A percentile compares a stretch with the other conserved stretches of the same genome.
phyloP scores from a whole-genome alignment of 2,888 invertebrate genomes.

The Thereva nobilitata region DNA sequence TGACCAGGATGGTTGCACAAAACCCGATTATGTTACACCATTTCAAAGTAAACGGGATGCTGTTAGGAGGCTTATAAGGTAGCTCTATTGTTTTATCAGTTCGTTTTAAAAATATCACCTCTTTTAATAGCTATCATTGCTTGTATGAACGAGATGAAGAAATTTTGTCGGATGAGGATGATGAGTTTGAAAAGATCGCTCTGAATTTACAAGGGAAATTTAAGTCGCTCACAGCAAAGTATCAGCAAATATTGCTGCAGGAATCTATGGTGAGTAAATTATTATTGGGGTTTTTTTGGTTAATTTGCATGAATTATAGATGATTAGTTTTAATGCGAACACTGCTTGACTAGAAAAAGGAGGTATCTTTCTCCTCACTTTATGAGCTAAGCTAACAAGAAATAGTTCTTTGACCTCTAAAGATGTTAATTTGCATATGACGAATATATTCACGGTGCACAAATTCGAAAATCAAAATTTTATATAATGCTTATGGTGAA shows the following conservation, averaged over 20 bases:
- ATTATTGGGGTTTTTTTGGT: constrained; percentile 1
- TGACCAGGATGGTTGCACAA: constrained; percentile 74
- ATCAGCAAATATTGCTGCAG: constrained; percentile 71
- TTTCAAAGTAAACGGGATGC: constrained; percentile 75
- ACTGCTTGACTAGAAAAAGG: too few relatives aligned
- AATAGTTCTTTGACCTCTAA: too few relatives aligned
- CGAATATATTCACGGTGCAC: too few relatives aligned
- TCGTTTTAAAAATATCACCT: constrained; percentile 2
- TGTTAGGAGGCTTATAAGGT: constrained; percentile 71
- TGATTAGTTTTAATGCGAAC: too few relatives aligned
- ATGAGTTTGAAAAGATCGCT: constrained; percentile 70
- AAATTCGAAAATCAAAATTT: too few relatives aligned
- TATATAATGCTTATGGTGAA: too few relatives aligned
- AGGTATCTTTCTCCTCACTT: too few relatives aligned
- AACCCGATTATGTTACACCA: constrained; percentile 74
- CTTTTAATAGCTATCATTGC: constrained; percentile 67
- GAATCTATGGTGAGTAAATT: constrained; percentile 72
- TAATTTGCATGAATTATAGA: neutral
- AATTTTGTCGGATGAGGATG: constrained; percentile 70
- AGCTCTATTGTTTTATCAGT: neutral
- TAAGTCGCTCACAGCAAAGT: constrained; percentile 72
- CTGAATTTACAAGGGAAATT: constrained; percentile 72
- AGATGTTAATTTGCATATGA: too few relatives aligned
- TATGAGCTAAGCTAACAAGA: too few relatives aligned
- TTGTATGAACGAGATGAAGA: constrained; percentile 65